Evolutionary conservation across 1,140 invertebrate species (phyloP).

Genomic region (Temnothorax nylanderi): DNA sequence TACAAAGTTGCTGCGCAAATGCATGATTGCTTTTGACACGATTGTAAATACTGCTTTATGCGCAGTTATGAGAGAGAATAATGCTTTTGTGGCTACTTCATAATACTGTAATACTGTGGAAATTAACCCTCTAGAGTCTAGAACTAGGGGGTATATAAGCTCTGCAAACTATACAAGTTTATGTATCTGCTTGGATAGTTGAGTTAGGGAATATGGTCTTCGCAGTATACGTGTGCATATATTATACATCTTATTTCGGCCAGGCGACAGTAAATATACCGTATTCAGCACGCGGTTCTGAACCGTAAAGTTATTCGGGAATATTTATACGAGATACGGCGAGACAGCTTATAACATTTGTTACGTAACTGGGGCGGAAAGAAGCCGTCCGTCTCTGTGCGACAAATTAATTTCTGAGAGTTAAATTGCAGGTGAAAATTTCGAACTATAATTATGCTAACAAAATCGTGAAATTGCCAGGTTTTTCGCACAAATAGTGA

Average conservation of each 20-base stretch:
- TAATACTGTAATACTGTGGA: slow-evolving; percentile 27
- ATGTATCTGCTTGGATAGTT: not conserved
- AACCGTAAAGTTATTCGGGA: not conserved
- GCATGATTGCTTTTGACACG: not conserved
- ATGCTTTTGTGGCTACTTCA: slow-evolving; percentile 22
- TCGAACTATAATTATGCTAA: not conserved
- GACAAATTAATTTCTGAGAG: slow-evolving; percentile 12
- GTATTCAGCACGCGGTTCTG: not conserved
- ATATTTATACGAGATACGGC: slow-evolving; percentile 6
- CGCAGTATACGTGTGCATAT: not conserved
- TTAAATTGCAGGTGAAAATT: not conserved
- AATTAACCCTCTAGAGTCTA: slow-evolving; percentile 34
- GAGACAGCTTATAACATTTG: slow-evolving; percentile 5
- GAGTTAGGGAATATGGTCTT: not conserved
- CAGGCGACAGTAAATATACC: slow-evolving; percentile 1
- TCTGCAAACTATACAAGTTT: slow-evolving; percentile 10
- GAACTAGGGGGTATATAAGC: slow-evolving; percentile 15
- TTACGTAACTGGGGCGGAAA: slow-evolving; percentile 22
- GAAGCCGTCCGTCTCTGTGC: not conserved
- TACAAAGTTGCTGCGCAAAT: not conserved
- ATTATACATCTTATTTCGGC: slow-evolving; percentile 22
- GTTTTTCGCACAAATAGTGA: not conserved
- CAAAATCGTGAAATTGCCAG: not conserved
- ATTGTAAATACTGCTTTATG: slow-evolving; percentile 17
- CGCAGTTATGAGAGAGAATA: not conserved